These are phyloP conservation scores for Drosophila sp. DNA, from an alignment of 1,140 invertebrate genomes.

Conservation along the genomic window DNA sequence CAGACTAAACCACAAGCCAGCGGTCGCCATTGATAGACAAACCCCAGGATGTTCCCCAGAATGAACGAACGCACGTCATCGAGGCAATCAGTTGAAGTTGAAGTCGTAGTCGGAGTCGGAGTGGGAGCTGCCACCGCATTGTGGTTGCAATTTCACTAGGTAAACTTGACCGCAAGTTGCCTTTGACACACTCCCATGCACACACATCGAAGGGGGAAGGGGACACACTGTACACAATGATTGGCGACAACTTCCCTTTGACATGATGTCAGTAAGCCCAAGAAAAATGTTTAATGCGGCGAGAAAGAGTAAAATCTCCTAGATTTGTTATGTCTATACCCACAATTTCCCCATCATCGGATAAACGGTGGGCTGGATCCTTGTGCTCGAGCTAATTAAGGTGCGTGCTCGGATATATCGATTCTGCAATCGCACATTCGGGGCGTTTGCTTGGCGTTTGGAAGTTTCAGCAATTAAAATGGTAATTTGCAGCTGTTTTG, in stretches of 20 bases:
- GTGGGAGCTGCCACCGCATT: conserved; percentile 40
- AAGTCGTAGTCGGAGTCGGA: conserved; percentile 35
- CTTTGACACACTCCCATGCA: conserved; percentile 38
- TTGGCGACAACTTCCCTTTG: background rate
- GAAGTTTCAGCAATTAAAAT: conserved; percentile 40
- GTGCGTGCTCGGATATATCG: background rate
- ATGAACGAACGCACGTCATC: conserved; percentile 37
- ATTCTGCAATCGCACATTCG: conserved; percentile 13
- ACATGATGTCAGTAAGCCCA: no score
- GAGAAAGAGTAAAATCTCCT: no score
- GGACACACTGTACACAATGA: no score
- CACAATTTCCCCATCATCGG: no score
- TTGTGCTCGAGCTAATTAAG: background rate
- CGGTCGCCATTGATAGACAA: conserved; percentile 50
- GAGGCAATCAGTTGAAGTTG: conserved; percentile 55
- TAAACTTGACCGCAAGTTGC: conserved; percentile 60
- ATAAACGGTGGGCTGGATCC: no score
- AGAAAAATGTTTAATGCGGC: no score
- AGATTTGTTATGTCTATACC: no score
- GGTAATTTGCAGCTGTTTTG: conserved; percentile 47
- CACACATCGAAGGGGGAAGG: conserved; percentile 1
- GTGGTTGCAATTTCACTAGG: conserved; percentile 57
- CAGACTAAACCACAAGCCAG: conserved; percentile 63
- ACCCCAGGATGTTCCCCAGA: conserved; percentile 2
- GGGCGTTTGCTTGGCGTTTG: conserved; percentile 9